Evolutionary conservation across 2,113 vertebrate species (phyloP).

Genomic region (Cyphomyrus discorhynchus): DNA sequence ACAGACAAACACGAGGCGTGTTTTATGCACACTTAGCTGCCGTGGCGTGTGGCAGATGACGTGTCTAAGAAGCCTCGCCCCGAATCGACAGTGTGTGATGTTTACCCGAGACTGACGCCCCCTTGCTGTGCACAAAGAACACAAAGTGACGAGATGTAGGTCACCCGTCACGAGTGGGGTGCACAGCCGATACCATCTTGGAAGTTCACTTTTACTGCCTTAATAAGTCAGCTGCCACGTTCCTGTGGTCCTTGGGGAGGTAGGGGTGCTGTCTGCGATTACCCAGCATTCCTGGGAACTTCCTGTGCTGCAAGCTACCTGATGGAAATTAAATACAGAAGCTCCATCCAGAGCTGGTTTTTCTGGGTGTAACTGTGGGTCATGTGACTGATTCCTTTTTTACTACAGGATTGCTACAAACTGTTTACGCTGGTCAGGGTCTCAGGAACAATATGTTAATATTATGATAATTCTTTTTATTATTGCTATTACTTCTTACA

Average conservation of each 20-base stretch:
- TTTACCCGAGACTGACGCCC: background rate
- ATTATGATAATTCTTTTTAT: background rate
- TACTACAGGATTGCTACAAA: background rate
- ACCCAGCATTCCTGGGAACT: slow-evolving; percentile 46
- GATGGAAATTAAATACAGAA: slow-evolving; percentile 24
- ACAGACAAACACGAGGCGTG: background rate
- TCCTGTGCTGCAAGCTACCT: slow-evolving; percentile 23
- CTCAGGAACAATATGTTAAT: background rate
- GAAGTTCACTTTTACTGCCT: slow-evolving; percentile 57
- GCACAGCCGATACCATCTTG: slow-evolving; percentile 47
- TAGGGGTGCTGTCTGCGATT: slow-evolving; percentile 55
- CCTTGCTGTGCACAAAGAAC: slow-evolving; percentile 17
- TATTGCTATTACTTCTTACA: background rate
- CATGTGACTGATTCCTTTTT: background rate
- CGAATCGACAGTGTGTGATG: background rate
- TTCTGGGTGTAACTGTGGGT: slow-evolving; percentile 35
- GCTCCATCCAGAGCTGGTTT: slow-evolving; percentile 33
- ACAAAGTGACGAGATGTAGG: slow-evolving; percentile 57
- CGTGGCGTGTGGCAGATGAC: background rate
- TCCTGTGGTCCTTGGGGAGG: slow-evolving; percentile 36
- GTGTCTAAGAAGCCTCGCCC: background rate
- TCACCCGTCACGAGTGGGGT: slow-evolving; percentile 38
- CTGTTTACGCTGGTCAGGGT: background rate
- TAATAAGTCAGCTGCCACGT: slow-evolving; percentile 54
- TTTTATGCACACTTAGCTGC: background rate